These are phyloP conservation scores for Pagrus major DNA, from an alignment of 2,113 vertebrate genomes.

Conservation along the genomic window DNA sequence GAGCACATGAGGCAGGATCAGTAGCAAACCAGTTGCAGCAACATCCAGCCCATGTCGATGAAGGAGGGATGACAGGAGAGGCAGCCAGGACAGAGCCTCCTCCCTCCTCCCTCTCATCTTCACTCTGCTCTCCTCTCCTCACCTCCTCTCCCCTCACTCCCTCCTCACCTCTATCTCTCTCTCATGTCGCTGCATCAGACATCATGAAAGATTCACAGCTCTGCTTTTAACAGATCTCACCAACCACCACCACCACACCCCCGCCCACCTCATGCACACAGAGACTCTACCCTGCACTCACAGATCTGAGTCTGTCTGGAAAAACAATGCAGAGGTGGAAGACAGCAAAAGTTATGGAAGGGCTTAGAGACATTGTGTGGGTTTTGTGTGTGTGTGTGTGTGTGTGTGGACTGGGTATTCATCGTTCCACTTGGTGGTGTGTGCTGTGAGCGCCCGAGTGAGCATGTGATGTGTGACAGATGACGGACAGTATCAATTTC, in stretches of 20 bases:
- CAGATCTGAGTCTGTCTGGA: constrained; percentile 42
- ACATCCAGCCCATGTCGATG: neutral
- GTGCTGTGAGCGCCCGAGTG: constrained; percentile 46
- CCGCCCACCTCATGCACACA: neutral
- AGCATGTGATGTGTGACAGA: constrained; percentile 75
- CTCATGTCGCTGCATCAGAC: constrained; percentile 72
- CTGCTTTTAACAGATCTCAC: constrained; percentile 69
- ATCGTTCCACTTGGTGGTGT: constrained; percentile 59
- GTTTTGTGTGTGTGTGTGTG: neutral
- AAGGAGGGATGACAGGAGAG: constrained; percentile 29
- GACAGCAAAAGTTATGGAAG: constrained; percentile 14
- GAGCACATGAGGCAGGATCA: neutral
- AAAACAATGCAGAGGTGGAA: constrained; percentile 50
- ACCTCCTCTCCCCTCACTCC: constrained; percentile 19
- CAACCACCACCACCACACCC: neutral
- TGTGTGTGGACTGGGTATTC: constrained; percentile 28
- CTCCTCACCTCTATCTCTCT: constrained; percentile 43
- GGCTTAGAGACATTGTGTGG: neutral
- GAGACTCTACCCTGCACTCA: neutral
- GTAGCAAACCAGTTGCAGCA: constrained; percentile 4
- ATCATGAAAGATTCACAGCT: constrained; percentile 82
- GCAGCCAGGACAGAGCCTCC: constrained; percentile 2
- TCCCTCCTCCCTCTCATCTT: constrained; percentile 26
- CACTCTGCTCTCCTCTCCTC: constrained; percentile 23
- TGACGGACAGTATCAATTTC: constrained; percentile 73